Evolutionary conservation across 2,113 vertebrate species (phyloP), one percentile per base, ranked within the genome.

Genomic region (Tetrao urogallus): DNA sequence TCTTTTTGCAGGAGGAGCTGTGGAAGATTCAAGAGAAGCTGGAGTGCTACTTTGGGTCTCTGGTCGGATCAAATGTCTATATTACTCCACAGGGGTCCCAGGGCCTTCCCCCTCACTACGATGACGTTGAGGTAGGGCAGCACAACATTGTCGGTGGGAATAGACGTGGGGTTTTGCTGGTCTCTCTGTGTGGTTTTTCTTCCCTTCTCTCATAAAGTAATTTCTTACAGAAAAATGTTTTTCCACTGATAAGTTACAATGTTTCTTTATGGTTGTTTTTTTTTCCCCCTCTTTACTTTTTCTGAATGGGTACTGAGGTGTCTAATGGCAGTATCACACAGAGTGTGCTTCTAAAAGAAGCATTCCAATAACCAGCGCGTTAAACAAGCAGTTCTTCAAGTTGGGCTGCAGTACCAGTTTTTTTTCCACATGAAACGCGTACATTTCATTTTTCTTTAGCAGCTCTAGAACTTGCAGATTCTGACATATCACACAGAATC

Each of bases 1-100:
- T 32, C 82, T 54, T 72, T 76, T 61, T 48, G 15, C 93, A 99
- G 99, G 98, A 99, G 94, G 98, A 99, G 58, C 87, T 99, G 42
- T 99, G 99, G 99, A 98, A 88, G 92, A 98, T 99, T 82, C 99
- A 99, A 97, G 99, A 99, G 96, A 98, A 98, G 82, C 91, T 99
- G 92, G 99, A 99, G 94, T 98, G 98, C 96, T 99, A 98, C 95
- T 99, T 99, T 1, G 98, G 99, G 13, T 97, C 98, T 22, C 96
- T 99, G 94, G 99, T 99, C 13, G 99, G 99, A 20, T 99, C 98
- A 0, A 99, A 99, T 32, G 96, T 99, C 66, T 99, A 99, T 96
- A 98, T 99, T 73, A 99, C 99, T 5, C 99, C 99, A 0, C 95
- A 97, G 12, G 98, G 97, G 11, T 98, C 99, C 2, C 99, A 99